phyloP scores from a whole-genome alignment of 2,113 vertebrate genomes.

The Paramormyrops kingsleyae region DNA sequence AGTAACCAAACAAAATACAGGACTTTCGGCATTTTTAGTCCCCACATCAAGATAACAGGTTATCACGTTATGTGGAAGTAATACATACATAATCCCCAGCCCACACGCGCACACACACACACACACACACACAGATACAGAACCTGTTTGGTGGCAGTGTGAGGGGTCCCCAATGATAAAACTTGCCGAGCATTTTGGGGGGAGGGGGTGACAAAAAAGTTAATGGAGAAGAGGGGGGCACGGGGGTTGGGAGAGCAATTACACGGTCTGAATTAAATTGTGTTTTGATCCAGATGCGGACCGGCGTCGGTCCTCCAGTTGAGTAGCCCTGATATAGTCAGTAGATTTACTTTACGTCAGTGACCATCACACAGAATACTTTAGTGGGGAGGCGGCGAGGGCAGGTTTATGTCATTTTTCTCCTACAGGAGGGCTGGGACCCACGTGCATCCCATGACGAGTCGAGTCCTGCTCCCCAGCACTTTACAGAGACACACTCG shows the following conservation, averaged over 20 bases:
- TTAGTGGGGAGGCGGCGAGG: neutral
- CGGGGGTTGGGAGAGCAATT: neutral
- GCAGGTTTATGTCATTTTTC: neutral
- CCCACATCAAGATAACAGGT: neutral
- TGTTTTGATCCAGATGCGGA: neutral
- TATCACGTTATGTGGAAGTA: neutral
- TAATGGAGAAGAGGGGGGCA: neutral
- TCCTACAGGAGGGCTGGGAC: neutral
- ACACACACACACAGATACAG: neutral
- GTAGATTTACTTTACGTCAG: neutral
- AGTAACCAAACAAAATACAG: neutral
- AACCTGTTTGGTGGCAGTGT: neutral
- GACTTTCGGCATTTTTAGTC: neutral
- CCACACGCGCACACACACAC: conserved; percentile 9
- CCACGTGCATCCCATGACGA: neutral
- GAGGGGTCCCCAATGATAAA: neutral
- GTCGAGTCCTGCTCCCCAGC: neutral
- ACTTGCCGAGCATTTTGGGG: neutral
- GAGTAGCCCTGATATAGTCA: neutral
- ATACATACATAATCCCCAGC: neutral
- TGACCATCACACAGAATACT: neutral
- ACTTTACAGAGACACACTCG: neutral
- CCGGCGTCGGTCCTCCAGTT: neutral
- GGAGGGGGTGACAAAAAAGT: neutral
- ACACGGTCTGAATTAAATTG: neutral